Base-by-base conservation (phyloP, 35 echinoderm and acorn worm genomes). In the Apostichopus parvimensis region DNA sequence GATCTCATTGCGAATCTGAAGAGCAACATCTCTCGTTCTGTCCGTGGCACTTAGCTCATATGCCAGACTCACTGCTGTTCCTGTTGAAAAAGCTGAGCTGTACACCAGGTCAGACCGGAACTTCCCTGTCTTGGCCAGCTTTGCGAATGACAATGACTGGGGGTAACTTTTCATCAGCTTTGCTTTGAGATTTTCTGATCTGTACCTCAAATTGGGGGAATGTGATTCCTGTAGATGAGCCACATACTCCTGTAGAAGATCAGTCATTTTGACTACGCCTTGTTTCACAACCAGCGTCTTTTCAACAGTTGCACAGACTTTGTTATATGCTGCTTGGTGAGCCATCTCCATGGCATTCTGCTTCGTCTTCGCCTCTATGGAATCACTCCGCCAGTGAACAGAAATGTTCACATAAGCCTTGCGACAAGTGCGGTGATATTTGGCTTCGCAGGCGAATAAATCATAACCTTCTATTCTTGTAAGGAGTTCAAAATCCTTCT, bases 401-500 rank as follows among this genome's bases (percentile, higher is more conserved):
- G 18, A 15, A 58, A 61, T 71, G 54, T 93, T 90, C 76, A 72
- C 5, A 77, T 79, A 83, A 14, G 58, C 28, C 20, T 90, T 83
- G n/a, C 20, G 71, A 87, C 91, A 90, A 17, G 18, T 45, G 6
- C 87, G 14, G 62, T 93, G 92, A 54, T 65, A 93, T 10, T 61
- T 58, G 1, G 94, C 91, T 57, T 94, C 93, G 79, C 93, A 79
- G 9, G 93, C 87, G 79, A 94, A 94, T 15, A 93, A 56, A 58
- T 93, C 92, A 80, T 80, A 80, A 23, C 78, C 78, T 80, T 80
- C 24, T 11, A 80, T 80, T 80, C 78, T 80, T 7, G n/a, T 80
- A 20, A 80, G 34, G 78, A 80, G 78, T 52, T 80, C 78, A 52
- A 80, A 80, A 52, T 80, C 5, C 18, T 80, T 80, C 78, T 80